Conservation (phyloP, 1,140 invertebrate genomes). For the Galendromus occidentalis region DNA sequence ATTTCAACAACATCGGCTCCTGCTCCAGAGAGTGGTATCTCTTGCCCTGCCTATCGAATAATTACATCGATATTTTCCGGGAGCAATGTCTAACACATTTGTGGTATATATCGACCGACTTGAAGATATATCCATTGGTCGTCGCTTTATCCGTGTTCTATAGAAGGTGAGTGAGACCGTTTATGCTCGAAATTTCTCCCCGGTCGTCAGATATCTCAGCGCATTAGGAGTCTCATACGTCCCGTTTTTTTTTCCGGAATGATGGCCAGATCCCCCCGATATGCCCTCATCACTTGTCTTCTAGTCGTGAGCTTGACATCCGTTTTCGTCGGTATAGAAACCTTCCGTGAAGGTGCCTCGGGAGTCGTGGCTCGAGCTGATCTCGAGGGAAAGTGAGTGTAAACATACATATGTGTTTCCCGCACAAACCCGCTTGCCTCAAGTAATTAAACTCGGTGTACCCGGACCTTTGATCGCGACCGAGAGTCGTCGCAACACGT, state of each 20-base stretch:
- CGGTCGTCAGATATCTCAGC: no score
- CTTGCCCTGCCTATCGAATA: not conserved
- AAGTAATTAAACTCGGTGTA: no score
- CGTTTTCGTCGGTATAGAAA: not conserved
- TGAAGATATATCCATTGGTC: not conserved
- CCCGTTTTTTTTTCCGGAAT: no score
- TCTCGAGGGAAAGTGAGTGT: slow-evolving; percentile 5
- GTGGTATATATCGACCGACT: slow-evolving; percentile 1
- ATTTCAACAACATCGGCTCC: not conserved
- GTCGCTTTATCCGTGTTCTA: not conserved
- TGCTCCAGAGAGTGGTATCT: not conserved
- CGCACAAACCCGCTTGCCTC: no score
- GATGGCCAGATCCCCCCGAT: no score
- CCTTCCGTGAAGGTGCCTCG: not conserved
- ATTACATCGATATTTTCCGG: slow-evolving; percentile 1
- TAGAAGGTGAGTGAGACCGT: not conserved
- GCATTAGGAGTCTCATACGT: no score
- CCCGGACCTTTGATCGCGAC: no score
- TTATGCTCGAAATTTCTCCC: no score
- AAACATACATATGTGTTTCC: no score
- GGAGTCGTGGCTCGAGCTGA: slow-evolving; percentile 2
- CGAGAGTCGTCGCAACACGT: no score
- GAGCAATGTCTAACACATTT: slow-evolving; percentile 1
- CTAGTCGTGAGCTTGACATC: not conserved
- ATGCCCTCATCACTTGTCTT: no score